Evolutionary conservation across 2,797 vertebrate species (phyloP).

Genomic region (Mormyrops attenuatus): DNA sequence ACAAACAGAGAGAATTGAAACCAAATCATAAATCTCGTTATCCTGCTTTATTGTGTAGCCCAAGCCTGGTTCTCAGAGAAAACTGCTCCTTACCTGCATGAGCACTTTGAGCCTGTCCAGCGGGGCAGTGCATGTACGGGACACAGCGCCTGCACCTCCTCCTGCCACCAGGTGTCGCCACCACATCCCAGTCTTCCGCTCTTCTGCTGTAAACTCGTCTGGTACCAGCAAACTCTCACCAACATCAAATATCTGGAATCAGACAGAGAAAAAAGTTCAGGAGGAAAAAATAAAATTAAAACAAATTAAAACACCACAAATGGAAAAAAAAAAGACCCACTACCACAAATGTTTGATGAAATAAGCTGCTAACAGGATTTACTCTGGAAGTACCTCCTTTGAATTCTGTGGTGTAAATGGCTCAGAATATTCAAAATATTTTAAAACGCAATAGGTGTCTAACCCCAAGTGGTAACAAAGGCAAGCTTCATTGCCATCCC

Average conservation of each 20-base stretch:
- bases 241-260: conserved; percentile 84
- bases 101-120: conserved; percentile 91
- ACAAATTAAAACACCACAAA: not conserved
- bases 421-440: not conserved
- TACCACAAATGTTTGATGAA: not conserved
- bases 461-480: not conserved
- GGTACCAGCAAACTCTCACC: conserved; percentile 91
- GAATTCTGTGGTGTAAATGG: not conserved
- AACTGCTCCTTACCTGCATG: conserved; percentile 76
- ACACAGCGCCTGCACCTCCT: conserved; percentile 83
- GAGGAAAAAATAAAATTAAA: not conserved
- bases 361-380: not conserved
- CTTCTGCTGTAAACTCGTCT: conserved; percentile 88
- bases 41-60: not conserved
- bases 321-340: not conserved
- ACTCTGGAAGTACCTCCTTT: not conserved
- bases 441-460: not conserved
- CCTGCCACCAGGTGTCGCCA: conserved; percentile 93
- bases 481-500: not conserved
- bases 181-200: conserved; percentile 89
- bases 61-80: not conserved
- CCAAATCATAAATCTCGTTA: not conserved
- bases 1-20: not conserved
- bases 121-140: conserved; percentile 86
- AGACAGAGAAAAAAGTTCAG: not conserved